Conservation (phyloP, 2,888 invertebrate species). For the Torymus auratus region DNA sequence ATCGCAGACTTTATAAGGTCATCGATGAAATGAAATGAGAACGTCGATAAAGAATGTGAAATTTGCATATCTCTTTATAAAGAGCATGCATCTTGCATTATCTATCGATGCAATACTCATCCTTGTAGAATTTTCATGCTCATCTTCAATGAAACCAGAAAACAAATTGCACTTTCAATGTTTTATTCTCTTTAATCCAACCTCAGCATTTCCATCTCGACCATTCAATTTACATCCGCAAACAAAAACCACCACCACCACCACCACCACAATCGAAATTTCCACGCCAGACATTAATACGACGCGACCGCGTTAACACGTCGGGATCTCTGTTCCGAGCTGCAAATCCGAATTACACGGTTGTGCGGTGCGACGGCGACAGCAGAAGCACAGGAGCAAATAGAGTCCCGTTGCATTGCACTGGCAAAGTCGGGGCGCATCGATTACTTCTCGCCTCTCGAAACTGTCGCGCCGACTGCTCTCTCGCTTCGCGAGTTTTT, state of each 20-base stretch:
- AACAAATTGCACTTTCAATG: too few relatives aligned
- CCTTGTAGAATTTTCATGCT: background rate
- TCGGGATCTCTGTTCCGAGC: background rate
- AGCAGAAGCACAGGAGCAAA: background rate
- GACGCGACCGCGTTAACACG: too few relatives aligned
- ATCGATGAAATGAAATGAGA: too few relatives aligned
- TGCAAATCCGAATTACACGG: slow-evolving; percentile 1
- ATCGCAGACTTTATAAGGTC: too few relatives aligned
- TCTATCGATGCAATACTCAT: background rate
- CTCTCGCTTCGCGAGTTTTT: background rate
- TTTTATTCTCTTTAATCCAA: too few relatives aligned
- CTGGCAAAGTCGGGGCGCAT: background rate
- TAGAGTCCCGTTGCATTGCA: slow-evolving; percentile 17
- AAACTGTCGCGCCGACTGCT: slow-evolving; percentile 11
- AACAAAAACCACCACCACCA: background rate
- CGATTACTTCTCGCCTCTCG: slow-evolving; percentile 16
- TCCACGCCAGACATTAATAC: background rate
- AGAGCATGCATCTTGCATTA: too few relatives aligned
- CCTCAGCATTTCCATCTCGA: background rate
- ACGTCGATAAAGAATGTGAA: too few relatives aligned
- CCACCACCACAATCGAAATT: background rate
- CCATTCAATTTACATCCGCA: background rate
- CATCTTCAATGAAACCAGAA: too few relatives aligned
- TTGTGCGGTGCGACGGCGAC: background rate
- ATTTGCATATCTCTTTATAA: background rate